Evolutionary conservation across 37 sponge, comb jelly and placozoan genomes (phyloP).

Genomic region (Hexactinellida sp.): DNA sequence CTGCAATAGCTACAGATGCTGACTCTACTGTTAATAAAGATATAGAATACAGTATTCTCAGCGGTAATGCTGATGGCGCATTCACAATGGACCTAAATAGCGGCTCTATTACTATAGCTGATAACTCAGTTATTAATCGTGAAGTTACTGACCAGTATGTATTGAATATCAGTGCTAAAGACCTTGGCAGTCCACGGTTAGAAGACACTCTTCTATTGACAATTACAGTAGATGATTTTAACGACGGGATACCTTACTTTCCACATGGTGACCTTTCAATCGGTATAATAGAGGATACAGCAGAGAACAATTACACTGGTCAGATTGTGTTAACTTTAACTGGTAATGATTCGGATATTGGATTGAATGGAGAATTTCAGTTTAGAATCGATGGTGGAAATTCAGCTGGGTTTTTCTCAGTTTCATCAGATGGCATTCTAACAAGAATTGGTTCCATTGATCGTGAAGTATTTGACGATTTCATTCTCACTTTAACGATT

Average conservation of each 20-base stretch:
- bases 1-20: constrained; percentile 9
- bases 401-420: not conserved
- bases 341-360: constrained; percentile 4
- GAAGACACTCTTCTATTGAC: not conserved
- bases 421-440: not conserved
- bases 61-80: not conserved
- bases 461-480: not conserved
- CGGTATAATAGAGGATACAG: not conserved
- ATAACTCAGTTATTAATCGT: not conserved
- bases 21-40: not conserved
- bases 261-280: not conserved
- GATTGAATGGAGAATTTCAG: not conserved
- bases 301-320: not conserved
- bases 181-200: not conserved
- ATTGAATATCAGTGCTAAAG: not conserved
- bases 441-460: not conserved
- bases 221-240: not conserved
- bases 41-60: not conserved
- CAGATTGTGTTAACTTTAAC: not conserved
- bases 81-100: not conserved
- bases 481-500: not conserved
- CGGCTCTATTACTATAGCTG: not conserved
- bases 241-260: not conserved
- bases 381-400: not conserved
- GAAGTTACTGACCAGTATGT: not conserved